Base-by-base conservation (phyloP, 2,797 vertebrate species). In the Sebastes vulpes region DNA sequence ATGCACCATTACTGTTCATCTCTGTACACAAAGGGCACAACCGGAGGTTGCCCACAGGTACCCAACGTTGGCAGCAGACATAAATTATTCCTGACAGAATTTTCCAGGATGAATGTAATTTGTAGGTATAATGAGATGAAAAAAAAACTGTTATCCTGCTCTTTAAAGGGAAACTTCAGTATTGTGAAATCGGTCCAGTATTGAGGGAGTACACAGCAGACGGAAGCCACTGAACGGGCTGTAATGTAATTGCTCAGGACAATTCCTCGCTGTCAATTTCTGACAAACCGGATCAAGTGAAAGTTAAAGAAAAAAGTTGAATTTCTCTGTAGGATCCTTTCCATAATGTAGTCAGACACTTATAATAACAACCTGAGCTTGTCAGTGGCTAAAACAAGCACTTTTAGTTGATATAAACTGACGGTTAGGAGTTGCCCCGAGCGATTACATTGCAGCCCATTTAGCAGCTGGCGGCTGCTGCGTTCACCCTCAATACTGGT, bases 191-290 rank as follows among this genome's bases (percentile, higher is more conserved):
- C 2, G 38, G 38, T 16, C 38, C 38, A 42, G 38, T 42, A 42
- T 42, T 42, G 5, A 42, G 38, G 38, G 38, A 42, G 38, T 42
- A 42, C 38, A 42, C 14, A 16, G 14, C 14, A 16, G 38, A 42
- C 38, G 38, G 14, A 5, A 0, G 38, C 38, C 38, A 42, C 14
- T 42, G 14, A 16, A 42, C 38, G 14, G 12, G 38, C 38, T 42
- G 14, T 0, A 42, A 42, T 42, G 38, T 16, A 0, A 42, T 42
- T 42, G 38, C 38, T 42, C 14, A 16, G 14, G 5, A 0, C 14
- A 42, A 16, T 48, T 48, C 46, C 46, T 18, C 46, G 3, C 18
- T 0, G 6, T 48, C 46, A 18, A 48, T 48, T 48, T 42, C 38
- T 42, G 38, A 48, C 46, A 48, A 0, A 48, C 6, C 0, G 46